Evolutionary conservation across 1,140 invertebrate species (phyloP), one percentile per base, ranked within the genome.

Genomic region (Drosophila tropicalis): DNA sequence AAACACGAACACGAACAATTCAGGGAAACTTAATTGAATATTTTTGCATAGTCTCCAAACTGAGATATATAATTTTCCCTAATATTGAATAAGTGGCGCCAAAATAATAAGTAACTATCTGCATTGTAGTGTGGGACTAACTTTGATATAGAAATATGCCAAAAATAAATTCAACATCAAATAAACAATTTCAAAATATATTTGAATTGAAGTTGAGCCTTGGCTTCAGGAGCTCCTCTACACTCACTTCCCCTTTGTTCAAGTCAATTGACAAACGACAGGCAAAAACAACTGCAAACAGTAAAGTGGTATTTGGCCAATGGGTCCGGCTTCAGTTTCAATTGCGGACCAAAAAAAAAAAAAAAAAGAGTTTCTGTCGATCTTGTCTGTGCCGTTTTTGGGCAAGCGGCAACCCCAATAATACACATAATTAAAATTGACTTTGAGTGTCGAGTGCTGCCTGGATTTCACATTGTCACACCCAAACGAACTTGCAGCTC

Each of bases 351-450:
- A 61, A 34, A 5, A 29, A 5, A 29, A 29, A 29, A 29, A 29
- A 5, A 29, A 5, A 29, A 29, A 29, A 29, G 5, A 29, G 5
- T 29, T 10, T 58, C 57, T 13, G 51, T 70, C 75, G 75, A 66
- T 77, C 62, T 78, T 78, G 75, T 77, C 36, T 69, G 69, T 56
- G 69, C 86, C 86, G 78, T 90, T 83, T 90, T 90, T 75, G 87
- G 86, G 72, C 87, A 90, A 79, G 2, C 12, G 7, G 17, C 7
- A 51, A 51, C 44, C 71, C 74, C 72, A 67, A 71, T 71, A 76
- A 67, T 55, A 36, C 86, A 90, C 82, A 86, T 90, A 90, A 90
- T 90, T 90, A 90, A 90, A 90, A 90, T 83, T 83, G 87, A 90
- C 86, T 90, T 71, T 66, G 76, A 81, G 78, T 81, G 79, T 81